A percentile compares a stretch with the other conserved stretches of the same genome.
These are phyloP conservation scores for Sceliomorpha sp. DNA, from an alignment of 2,888 invertebrate genomes.

Conservation along the genomic window DNA sequence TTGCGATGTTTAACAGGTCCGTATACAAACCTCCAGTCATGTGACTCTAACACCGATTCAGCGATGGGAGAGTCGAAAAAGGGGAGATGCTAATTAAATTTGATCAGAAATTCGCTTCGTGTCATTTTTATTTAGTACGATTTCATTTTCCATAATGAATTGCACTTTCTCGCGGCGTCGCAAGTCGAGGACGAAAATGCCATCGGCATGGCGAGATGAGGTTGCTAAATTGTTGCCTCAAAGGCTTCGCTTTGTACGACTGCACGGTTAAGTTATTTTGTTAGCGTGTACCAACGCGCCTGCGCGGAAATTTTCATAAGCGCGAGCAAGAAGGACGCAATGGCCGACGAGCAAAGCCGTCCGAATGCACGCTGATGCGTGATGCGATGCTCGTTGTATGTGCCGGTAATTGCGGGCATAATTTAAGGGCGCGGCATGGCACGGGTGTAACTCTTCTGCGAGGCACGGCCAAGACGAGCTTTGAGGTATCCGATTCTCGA, in stretches of 20 bases:
- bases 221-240: slow-evolving; percentile 43
- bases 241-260: slow-evolving; percentile 38
- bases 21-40: too few species aligned
- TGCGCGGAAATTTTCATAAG: slow-evolving; percentile 42
- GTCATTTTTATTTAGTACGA: too few species aligned
- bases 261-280: slow-evolving; percentile 22
- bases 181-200: slow-evolving; percentile 30
- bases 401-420: slow-evolving; percentile 73
- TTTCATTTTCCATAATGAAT: too few species aligned
- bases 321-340: slow-evolving; percentile 27
- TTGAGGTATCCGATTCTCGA: slow-evolving; percentile 33
- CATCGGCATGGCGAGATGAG: slow-evolving; percentile 25
- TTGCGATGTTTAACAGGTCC: too few species aligned
- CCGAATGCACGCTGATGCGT: slow-evolving; percentile 37
- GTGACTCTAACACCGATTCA: too few species aligned
- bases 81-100: too few species aligned
- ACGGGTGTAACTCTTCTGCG: slow-evolving; percentile 61
- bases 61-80: too few species aligned
- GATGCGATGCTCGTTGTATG: slow-evolving; percentile 49
- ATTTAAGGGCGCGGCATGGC: slow-evolving; percentile 71
- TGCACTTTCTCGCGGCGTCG: too few species aligned
- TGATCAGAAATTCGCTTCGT: too few species aligned
- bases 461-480: slow-evolving; percentile 40
- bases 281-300: too few species aligned
- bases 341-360: slow-evolving; percentile 31